Conservation (phyloP, 2,888 invertebrate genomes). For the Dexiosoma caninum region DNA sequence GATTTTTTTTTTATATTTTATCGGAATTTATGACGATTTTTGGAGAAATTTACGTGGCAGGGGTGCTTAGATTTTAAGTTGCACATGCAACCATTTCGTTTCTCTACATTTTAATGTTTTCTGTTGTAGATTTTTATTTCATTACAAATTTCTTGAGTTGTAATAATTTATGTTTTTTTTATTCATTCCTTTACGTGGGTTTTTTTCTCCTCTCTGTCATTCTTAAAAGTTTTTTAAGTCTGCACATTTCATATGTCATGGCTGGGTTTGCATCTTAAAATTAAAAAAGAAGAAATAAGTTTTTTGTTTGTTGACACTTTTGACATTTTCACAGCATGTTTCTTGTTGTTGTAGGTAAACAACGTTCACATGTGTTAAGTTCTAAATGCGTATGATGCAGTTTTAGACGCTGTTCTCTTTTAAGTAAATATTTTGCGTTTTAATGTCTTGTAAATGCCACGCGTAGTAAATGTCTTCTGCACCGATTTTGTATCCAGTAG, state of each 20-base stretch:
- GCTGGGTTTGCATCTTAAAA: conserved; percentile 31
- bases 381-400: conserved; percentile 29
- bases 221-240: neutral
- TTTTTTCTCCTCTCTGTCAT: neutral
- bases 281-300: neutral
- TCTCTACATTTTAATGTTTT: conserved; percentile 27
- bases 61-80: conserved; percentile 24
- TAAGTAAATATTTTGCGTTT: conserved; percentile 62
- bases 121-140: conserved; percentile 49
- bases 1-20: too few species aligned
- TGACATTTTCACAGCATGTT: conserved; percentile 60
- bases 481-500: conserved; percentile 25
- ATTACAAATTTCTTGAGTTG: conserved; percentile 56
- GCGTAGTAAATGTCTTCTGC: conserved; percentile 57
- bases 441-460: conserved; percentile 63
- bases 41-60: too few species aligned
- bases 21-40: too few species aligned
- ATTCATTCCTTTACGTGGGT: neutral
- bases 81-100: conserved; percentile 17
- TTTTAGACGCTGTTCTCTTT: conserved; percentile 48
- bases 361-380: conserved; percentile 20
- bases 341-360: neutral
- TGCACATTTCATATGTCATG: conserved; percentile 38
- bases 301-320: conserved; percentile 62
- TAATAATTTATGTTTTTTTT: conserved; percentile 8